A percentile compares a stretch with the other conserved stretches of the same genome.
phyloP scores from a whole-genome alignment of 2,113 vertebrate species.

The Litocranius walleri region DNA sequence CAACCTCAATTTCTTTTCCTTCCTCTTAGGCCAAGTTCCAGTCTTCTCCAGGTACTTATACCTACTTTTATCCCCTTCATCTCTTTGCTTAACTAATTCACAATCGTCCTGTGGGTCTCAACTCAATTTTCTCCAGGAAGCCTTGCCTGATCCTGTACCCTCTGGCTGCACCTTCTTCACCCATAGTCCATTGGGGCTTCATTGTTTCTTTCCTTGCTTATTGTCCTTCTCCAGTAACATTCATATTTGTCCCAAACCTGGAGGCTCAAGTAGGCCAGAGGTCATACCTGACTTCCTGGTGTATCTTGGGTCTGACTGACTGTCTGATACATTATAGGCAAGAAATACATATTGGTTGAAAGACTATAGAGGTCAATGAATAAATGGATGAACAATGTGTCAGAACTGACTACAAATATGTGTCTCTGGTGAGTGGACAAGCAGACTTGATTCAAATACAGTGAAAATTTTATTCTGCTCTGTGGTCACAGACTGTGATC shows the following conservation, averaged over 20 bases:
- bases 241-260: neutral
- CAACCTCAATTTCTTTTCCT: neutral
- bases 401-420: neutral
- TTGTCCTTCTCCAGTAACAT: neutral
- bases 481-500: neutral
- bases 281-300: neutral
- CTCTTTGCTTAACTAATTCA: neutral
- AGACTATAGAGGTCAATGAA: neutral
- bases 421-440: neutral
- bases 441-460: neutral
- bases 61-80: neutral
- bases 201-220: accelerated
- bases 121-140: neutral
- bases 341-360: neutral
- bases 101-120: neutral
- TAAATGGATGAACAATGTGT: neutral
- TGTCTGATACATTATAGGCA: neutral
- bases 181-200: accelerated
- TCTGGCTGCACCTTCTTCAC: neutral
- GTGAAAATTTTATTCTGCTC: neutral
- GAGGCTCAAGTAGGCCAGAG: neutral
- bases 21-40: neutral
- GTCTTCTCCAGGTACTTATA: neutral
- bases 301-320: neutral
- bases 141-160: neutral